phyloP scores from a whole-genome alignment of 2,113 vertebrate genomes.

The Ictalurus furcatus region DNA sequence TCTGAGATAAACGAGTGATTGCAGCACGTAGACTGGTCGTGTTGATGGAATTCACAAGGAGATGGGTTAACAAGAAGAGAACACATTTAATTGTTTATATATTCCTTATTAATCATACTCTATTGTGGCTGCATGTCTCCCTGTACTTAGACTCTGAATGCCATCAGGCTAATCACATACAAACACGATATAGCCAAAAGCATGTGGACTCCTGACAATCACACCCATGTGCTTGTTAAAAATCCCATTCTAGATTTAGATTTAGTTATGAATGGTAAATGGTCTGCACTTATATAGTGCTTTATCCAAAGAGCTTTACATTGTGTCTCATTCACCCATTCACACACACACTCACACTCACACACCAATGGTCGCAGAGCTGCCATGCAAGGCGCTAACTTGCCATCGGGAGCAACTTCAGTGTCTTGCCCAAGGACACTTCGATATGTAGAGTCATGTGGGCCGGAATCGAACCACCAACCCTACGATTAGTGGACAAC shows the following conservation, averaged over 20 bases:
- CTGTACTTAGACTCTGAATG: background rate
- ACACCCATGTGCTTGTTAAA: background rate
- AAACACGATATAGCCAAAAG: background rate
- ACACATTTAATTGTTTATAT: background rate
- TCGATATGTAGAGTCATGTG: too few relatives aligned
- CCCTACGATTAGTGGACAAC: too few relatives aligned
- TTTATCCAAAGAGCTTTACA: too few relatives aligned
- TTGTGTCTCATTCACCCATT: too few relatives aligned
- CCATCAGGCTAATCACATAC: background rate
- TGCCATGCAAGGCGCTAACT: too few relatives aligned
- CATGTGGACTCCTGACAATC: background rate
- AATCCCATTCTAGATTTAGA: background rate
- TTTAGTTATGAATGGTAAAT: too few relatives aligned
- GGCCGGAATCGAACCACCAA: too few relatives aligned
- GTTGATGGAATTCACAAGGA: background rate
- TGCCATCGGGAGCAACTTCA: too few relatives aligned
- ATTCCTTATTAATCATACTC: constrained; percentile 7
- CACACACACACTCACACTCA: too few relatives aligned
- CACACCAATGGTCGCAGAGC: too few relatives aligned
- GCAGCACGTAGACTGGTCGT: background rate
- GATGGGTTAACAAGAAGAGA: background rate
- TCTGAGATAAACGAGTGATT: constrained; percentile 2
- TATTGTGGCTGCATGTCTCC: background rate
- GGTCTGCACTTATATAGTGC: too few relatives aligned
- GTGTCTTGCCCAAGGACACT: too few relatives aligned